Base-by-base conservation (phyloP, 2,888 invertebrate genomes). In the Muschampia plurimacula region DNA sequence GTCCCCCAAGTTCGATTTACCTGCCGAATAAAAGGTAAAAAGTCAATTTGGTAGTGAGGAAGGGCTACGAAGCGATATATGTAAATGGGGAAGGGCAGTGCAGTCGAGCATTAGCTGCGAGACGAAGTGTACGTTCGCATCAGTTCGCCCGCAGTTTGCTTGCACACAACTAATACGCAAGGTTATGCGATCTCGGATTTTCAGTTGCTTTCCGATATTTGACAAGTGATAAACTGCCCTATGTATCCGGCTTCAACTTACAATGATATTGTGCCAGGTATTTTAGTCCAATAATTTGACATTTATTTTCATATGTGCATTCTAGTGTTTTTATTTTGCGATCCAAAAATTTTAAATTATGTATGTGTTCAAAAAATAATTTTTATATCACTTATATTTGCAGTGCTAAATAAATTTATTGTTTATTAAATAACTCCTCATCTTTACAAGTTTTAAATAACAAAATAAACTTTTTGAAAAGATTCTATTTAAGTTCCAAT, bases 21-120 rank as follows among this genome's bases (percentile, higher is more conserved):
- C 92, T 93, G 92, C 86, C 86, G 92, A 91, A 92, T 93, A 91
- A 93, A 92, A 93, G 90, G 93, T 93, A 93, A 90, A 93, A 93
- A 92, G 93, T 93, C 92, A 94, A 92, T 93, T 93, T 91, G 80
- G 87, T 89, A 89, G 89, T 87, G 80, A 93, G 88, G 92, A 91
- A 94, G 93, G 93, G 92, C 92, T 92, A 85, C 84, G 84, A 85
- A 86, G 87, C 87, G 87, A 89, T 86, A 84, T 92, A 92, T 92
- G 93, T 92, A 92, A 92, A 92, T 92, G 86, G 90, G 89, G 90
- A 88, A 92, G 92, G 92, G 92, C 89, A 87, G 89, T 92, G 92
- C 92, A 92, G 89, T 91, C 80, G 83, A 83, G 80, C 82, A 83
- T 81, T 82, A 77, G 87, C 83, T 84, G 79, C 83, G 78, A 77